phyloP scores from a whole-genome alignment of 2,113 vertebrate species.

The Cettia cetti region DNA sequence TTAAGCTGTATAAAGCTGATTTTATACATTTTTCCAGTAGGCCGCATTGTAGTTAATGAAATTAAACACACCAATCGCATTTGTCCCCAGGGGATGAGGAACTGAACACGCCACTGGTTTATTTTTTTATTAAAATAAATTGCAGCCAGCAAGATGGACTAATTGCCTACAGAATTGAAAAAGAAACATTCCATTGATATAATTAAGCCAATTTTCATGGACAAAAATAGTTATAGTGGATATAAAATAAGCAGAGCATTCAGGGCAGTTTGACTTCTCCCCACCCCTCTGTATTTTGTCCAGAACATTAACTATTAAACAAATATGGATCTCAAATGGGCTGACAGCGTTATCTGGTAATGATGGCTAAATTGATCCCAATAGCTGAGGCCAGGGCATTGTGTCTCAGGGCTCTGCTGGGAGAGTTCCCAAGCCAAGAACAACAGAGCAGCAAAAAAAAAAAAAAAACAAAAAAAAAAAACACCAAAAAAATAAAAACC shows the following conservation, averaged over 20 bases:
- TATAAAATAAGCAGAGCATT: slow-evolving; percentile 88
- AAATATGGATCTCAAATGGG: slow-evolving; percentile 69
- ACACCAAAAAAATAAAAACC: neutral
- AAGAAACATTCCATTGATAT: slow-evolving; percentile 89
- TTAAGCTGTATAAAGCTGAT: slow-evolving; percentile 86
- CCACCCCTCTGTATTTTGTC: slow-evolving; percentile 37
- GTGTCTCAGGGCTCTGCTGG: neutral
- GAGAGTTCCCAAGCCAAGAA: neutral
- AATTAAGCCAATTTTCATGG: slow-evolving; percentile 94
- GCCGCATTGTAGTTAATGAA: slow-evolving; percentile 94
- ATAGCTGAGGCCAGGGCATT: slow-evolving; percentile 45
- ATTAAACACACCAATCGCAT: slow-evolving; percentile 92
- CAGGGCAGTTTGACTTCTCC: slow-evolving; percentile 70
- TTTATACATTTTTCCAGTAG: slow-evolving; percentile 92
- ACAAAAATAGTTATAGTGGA: slow-evolving; percentile 83
- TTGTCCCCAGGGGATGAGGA: slow-evolving; percentile 83
- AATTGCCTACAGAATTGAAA: slow-evolving; percentile 89
- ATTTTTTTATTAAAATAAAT: slow-evolving; percentile 97
- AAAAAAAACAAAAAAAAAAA: neutral
- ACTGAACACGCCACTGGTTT: slow-evolving; percentile 89
- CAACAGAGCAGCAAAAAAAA: neutral
- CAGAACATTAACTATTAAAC: slow-evolving; percentile 87
- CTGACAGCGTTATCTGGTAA: slow-evolving; percentile 72
- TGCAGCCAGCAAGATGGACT: slow-evolving; percentile 89
- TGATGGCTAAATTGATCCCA: slow-evolving; percentile 84